A percentile compares a stretch with the other conserved stretches of the same genome.
Evolutionary conservation across 2,888 invertebrate genomes (phyloP).

Genomic region (Parapristionchus giblindavisi): DNA sequence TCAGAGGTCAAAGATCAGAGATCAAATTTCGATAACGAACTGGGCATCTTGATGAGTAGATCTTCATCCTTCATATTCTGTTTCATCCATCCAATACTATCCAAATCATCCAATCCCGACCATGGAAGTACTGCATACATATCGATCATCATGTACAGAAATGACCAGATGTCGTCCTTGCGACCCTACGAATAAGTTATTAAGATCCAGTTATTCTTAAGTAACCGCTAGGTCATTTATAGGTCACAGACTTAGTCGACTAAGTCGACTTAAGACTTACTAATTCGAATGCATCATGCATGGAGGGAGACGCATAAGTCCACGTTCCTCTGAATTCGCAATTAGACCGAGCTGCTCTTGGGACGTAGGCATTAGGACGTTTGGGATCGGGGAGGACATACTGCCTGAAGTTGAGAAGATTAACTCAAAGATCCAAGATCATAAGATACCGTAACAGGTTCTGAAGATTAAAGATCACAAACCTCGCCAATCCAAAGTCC

Average conservation of each 20-base stretch:
- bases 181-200: conserved; percentile 34
- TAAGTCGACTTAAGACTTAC: neutral
- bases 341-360: conserved; percentile 33
- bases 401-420: conserved; percentile 3
- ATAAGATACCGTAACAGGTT: conserved; percentile 17
- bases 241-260: neutral
- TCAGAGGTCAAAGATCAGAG: neutral
- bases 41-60: conserved; percentile 43
- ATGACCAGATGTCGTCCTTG: conserved; percentile 26
- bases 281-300: conserved; percentile 45
- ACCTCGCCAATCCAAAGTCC: conserved; percentile 37
- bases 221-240: neutral
- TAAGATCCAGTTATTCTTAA: neutral
- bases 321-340: conserved; percentile 51
- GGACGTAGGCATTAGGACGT: neutral
- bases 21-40: conserved; percentile 31
- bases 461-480: neutral
- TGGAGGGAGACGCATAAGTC: conserved; percentile 46
- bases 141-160: conserved; percentile 25
- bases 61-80: conserved; percentile 42
- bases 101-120: conserved; percentile 33
- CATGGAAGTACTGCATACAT: conserved; percentile 8
- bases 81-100: conserved; percentile 37
- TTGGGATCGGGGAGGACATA: neutral
- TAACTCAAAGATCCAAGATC: neutral